Conservation (phyloP, 1,140 invertebrate species). For the Pomacea maculata region DNA sequence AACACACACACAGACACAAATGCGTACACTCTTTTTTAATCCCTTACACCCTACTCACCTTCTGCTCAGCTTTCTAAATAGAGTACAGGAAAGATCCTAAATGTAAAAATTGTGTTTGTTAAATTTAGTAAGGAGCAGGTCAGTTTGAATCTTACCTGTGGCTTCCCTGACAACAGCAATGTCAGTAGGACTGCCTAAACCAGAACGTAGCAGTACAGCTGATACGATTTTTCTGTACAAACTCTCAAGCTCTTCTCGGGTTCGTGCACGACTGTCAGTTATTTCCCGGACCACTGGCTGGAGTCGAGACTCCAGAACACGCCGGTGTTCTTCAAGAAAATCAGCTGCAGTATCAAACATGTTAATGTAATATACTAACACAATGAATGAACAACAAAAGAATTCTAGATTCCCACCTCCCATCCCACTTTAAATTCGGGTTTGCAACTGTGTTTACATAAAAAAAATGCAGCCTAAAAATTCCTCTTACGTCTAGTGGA, state of each 20-base stretch:
- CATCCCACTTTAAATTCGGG: no score
- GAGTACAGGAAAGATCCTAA: no score
- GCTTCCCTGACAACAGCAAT: slow-evolving; percentile 70
- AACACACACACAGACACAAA: not conserved
- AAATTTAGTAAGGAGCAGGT: no score
- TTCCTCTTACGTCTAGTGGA: no score
- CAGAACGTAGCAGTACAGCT: slow-evolving; percentile 63
- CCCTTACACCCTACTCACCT: no score
- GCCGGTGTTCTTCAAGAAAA: slow-evolving; percentile 65
- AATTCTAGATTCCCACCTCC: no score
- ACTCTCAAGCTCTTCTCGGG: slow-evolving; percentile 64
- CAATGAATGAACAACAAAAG: no score
- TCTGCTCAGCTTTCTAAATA: no score
- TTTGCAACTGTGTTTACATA: no score
- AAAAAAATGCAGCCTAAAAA: no score
- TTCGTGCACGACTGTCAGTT: slow-evolving; percentile 64
- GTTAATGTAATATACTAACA: not conserved
- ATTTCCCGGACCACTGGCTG: slow-evolving; percentile 66
- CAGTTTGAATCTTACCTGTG: slow-evolving; percentile 50
- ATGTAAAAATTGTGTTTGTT: no score
- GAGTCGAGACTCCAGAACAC: slow-evolving; percentile 64
- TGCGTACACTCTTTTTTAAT: no score
- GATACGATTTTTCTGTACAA: slow-evolving; percentile 67
- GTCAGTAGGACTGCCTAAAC: slow-evolving; percentile 66
- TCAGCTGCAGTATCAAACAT: slow-evolving; percentile 52